phyloP scores from a whole-genome alignment of 2,888 invertebrate genomes.

The Dendrolimus pini region DNA sequence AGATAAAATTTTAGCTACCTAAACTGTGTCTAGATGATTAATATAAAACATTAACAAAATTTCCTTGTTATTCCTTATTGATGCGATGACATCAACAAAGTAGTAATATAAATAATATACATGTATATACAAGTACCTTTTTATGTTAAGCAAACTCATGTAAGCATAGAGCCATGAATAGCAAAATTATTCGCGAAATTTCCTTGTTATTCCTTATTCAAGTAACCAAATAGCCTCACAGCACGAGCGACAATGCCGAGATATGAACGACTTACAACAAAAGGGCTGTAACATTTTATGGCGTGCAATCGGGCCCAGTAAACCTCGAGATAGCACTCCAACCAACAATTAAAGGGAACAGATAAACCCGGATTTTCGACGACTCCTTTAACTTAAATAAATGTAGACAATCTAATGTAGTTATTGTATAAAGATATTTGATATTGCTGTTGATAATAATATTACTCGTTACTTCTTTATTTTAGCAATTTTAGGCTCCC shows the following conservation, averaged over 20 bases:
- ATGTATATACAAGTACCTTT: no score
- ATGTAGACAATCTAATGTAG: not conserved
- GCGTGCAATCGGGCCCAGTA: slow-evolving; percentile 49
- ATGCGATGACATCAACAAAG: no score
- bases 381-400: slow-evolving; percentile 23
- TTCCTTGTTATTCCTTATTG: no score
- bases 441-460: not conserved
- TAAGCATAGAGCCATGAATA: not conserved
- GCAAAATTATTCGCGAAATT: not conserved
- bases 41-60: no score
- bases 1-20: no score
- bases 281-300: slow-evolving; percentile 60
- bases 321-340: slow-evolving; percentile 53
- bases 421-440: not conserved
- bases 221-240: not conserved
- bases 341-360: slow-evolving; percentile 59
- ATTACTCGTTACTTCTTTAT: not conserved
- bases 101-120: no score
- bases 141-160: not conserved
- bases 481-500: not conserved
- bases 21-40: no score
- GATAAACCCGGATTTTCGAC: slow-evolving; percentile 47
- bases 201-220: not conserved
- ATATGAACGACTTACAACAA: slow-evolving; percentile 40
- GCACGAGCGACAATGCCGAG: slow-evolving; percentile 33